Evolutionary conservation across 2,113 vertebrate genomes (phyloP), one percentile per base, ranked within the genome.

Genomic region (Ellobius talpinus): DNA sequence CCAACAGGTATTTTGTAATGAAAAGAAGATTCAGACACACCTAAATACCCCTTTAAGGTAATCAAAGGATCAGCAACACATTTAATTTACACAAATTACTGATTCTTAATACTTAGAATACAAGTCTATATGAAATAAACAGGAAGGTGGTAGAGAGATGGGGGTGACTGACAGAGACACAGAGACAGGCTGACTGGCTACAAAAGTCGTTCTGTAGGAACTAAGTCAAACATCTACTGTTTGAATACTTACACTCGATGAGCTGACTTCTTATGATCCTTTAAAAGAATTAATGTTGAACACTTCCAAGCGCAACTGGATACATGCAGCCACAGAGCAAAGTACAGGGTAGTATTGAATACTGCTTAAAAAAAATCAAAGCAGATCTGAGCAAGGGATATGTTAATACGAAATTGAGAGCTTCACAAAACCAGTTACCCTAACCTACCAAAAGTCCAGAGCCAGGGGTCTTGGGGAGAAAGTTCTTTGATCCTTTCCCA

Each of bases 161-260:
- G 58, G 42, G n/a, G 12, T 29, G 55, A 84, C 31, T 36, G 66
- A 68, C 66, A 68, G 66, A 84, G 24, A 66, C 52, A 82, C 3
- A 58, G 33, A 61, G 52, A 14, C 21, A 39, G 23, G 55, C 6
- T 13, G 52, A 58, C 36, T 81, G 78, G 13, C 4, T 63, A 45
- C 33, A 85, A 45, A 85, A 65, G 78, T 42, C 33, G 39, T 31
- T 95, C 92, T 47, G 39, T 82, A 89, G 72, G 72, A 95, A 89
- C 42, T 31, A 88, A 55, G 50, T 78, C 63, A 93, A 87, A 93
- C 24, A 45, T 52, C 61, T 52, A 58, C 16, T 74, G 36, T 76
- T 88, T 47, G 33, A 58, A 76, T 58, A 26, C 12, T 45, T 31
- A 72, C 9, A 14, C 58, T 63, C 26, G 79, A 76, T 73, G 26